Base-by-base conservation (phyloP, 2,797 vertebrate species). In the Dermochelys coriacea region DNA sequence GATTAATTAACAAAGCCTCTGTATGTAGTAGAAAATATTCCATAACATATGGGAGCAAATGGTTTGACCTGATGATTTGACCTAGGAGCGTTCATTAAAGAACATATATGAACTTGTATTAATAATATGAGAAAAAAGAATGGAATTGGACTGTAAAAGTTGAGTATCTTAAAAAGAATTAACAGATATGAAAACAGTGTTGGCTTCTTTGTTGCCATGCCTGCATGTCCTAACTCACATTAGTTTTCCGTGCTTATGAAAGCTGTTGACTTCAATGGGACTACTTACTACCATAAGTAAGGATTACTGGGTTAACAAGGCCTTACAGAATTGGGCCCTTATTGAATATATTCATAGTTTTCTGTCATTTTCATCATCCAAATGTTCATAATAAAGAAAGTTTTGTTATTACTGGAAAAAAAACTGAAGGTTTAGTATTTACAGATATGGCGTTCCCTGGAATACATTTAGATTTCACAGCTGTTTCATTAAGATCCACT, bases 261-360 rank as follows among this genome's bases (percentile, higher is more conserved):
- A 91, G 49, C 18, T 50, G 23, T 84, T 95, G 45, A 84, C 57
- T 94, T 95, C 68, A 94, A 93, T 92, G 25, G n/a, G 19, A 91
- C 11, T 21, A 82, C 57, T 2, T 21, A 87, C 57, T 2, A 1
- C 27, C 45, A 90, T 77, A 84, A 41, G 6, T 84, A 87, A 14
- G 3, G 27, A 52, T 16, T 57, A 6, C 52, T 11, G 82, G 82
- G 8, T 83, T 93, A 92, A 75, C 86, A n/a, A 71, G 92, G 84
- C 16, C 34, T 49, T 79, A 29, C 4, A 50, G 14, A 25, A 87
- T 91, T 77, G 88, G 88, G 25, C 19, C 27, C 4, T 83, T 61
- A 25, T 49, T 77, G 6, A 29, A 47, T 77, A 31, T 18, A 49
- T 77, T 47, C 29, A 47, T 31, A 77, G 25, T 49, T 27, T 47